phyloP scores from a whole-genome alignment of 2,113 vertebrate species.

The Chascanopsetta lugubris region DNA sequence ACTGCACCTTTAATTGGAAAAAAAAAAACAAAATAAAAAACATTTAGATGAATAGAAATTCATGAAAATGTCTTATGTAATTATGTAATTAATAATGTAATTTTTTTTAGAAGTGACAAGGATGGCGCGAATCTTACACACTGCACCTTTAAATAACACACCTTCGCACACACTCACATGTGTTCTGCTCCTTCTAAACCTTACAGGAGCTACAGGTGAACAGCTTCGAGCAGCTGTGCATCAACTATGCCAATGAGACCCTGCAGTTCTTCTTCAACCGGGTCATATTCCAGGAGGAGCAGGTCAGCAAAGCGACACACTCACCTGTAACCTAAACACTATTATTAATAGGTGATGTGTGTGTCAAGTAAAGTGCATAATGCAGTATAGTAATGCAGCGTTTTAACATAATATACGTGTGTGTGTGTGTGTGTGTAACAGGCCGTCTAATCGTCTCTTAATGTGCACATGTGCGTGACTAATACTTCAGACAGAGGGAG shows the following conservation, averaged over 20 bases:
- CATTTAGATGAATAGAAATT: no score
- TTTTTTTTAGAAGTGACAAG: no score
- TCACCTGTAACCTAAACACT: neutral
- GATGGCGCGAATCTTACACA: no score
- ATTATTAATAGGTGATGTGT: neutral
- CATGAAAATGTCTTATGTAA: no score
- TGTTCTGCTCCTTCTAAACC: conserved; percentile 16
- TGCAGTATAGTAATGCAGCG: neutral
- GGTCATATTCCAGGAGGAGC: conserved; percentile 95
- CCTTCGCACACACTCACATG: no score
- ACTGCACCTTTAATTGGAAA: no score
- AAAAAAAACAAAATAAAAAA: no score
- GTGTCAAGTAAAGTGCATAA: neutral
- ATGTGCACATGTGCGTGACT: neutral
- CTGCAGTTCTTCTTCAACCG: conserved; percentile 95
- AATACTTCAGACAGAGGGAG: neutral
- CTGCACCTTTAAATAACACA: no score
- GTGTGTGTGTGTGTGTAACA: neutral
- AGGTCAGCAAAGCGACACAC: conserved; percentile 79
- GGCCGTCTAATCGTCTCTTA: neutral
- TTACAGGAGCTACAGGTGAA: conserved; percentile 83
- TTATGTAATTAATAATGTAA: no score
- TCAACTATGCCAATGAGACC: conserved; percentile 97
- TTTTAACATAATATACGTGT: neutral
- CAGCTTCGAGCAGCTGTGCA: conserved; percentile 98